These are phyloP conservation scores for Protomyctophum bolini DNA, from an alignment of 2,113 vertebrate species.

Conservation along the genomic window DNA sequence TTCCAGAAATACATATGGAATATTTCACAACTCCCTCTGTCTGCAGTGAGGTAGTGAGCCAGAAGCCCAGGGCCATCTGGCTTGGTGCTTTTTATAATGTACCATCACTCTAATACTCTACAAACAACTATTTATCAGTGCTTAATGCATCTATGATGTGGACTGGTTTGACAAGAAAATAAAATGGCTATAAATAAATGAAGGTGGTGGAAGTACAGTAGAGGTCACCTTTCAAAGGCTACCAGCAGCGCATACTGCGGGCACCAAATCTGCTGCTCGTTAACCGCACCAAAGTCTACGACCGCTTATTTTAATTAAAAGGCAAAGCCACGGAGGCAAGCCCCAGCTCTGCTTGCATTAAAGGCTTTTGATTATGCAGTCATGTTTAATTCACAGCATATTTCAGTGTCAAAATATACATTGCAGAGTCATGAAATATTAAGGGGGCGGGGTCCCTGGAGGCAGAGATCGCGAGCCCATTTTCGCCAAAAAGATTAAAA, in stretches of 20 bases:
- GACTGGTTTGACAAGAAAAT: slow-evolving; percentile 37
- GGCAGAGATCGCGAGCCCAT: slow-evolving; percentile 58
- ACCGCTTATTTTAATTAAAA: slow-evolving; percentile 63
- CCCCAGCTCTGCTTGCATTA: slow-evolving; percentile 60
- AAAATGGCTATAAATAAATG: slow-evolving; percentile 36
- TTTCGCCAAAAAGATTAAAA: slow-evolving; percentile 69
- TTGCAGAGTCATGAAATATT: slow-evolving; percentile 76
- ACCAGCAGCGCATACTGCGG: not conserved
- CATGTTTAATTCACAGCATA: slow-evolving; percentile 77
- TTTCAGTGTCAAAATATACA: slow-evolving; percentile 76
- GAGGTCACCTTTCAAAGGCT: slow-evolving; percentile 25
- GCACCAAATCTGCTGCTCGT: slow-evolving; percentile 21
- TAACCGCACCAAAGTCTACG: slow-evolving; percentile 46
- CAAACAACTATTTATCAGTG: slow-evolving; percentile 43
- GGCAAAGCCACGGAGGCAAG: slow-evolving; percentile 41
- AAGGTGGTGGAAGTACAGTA: not conserved
- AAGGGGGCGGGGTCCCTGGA: slow-evolving; percentile 46
- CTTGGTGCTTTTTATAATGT: not conserved
- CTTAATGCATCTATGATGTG: slow-evolving; percentile 24
- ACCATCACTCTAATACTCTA: slow-evolving; percentile 23
- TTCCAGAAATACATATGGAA: not conserved
- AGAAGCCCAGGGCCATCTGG: not conserved
- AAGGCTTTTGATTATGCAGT: slow-evolving; percentile 71
- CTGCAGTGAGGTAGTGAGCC: not conserved
- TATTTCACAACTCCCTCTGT: not conserved